These are phyloP conservation scores for Solenopsis invicta DNA, from an alignment of 1,140 invertebrate species.

Conservation along the genomic window DNA sequence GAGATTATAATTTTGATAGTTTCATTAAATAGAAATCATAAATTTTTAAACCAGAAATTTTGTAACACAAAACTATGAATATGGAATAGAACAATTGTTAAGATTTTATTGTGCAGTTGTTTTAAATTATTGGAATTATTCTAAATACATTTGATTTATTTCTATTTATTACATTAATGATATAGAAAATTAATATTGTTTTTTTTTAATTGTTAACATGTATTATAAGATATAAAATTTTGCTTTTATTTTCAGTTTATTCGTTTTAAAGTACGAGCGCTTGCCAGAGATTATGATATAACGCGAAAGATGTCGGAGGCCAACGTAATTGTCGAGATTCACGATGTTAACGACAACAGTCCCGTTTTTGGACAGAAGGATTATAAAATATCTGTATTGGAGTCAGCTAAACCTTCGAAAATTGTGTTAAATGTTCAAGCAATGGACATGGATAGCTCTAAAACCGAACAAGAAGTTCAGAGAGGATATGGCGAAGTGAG, in stretches of 20 bases:
- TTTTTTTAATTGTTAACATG: background rate
- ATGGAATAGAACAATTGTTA: background rate
- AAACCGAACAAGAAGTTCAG: conserved; percentile 88
- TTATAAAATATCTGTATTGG: conserved; percentile 91
- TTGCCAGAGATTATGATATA: conserved; percentile 90
- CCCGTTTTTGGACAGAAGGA: conserved; percentile 91
- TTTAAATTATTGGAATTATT: background rate
- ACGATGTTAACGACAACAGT: conserved; percentile 94
- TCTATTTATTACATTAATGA: background rate
- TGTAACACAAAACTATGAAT: too few species aligned
- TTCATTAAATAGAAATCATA: background rate
- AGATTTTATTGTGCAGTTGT: background rate
- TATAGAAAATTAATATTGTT: background rate
- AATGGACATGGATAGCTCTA: conserved; percentile 90
- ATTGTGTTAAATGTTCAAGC: conserved; percentile 91
- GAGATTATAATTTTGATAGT: background rate
- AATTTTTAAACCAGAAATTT: background rate
- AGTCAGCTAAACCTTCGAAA: conserved; percentile 91
- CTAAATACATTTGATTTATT: background rate
- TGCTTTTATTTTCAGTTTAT: conserved; percentile 85
- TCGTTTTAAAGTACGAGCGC: conserved; percentile 91
- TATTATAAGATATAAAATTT: background rate
- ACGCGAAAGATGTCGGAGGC: conserved; percentile 90
- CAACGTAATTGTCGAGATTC: conserved; percentile 90
- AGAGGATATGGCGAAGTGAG: conserved; percentile 90